phyloP scores from a whole-genome alignment of 2,888 invertebrate species.

The Atrina japonica region DNA sequence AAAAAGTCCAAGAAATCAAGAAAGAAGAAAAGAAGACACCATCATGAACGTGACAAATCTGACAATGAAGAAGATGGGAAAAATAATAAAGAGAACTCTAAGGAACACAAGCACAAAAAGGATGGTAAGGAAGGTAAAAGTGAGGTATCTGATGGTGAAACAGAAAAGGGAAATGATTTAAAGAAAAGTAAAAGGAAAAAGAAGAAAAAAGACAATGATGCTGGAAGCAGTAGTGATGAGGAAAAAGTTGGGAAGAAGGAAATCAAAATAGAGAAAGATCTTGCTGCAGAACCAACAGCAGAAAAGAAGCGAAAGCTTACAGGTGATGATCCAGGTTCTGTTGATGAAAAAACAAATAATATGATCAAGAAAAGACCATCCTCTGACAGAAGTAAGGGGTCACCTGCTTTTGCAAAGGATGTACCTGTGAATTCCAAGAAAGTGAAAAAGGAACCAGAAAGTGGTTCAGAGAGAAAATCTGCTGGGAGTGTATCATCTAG shows the following conservation, averaged over 20 bases:
- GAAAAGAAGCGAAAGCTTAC: constrained; percentile 33
- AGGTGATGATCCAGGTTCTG: constrained; percentile 6
- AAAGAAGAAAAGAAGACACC: constrained; percentile 53
- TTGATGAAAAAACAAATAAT: constrained; percentile 15
- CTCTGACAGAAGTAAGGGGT: constrained; percentile 24
- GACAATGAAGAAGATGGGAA: constrained; percentile 5
- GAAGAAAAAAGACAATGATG: constrained; percentile 4
- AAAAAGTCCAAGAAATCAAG: constrained; percentile 62
- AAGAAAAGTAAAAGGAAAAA: constrained; percentile 1
- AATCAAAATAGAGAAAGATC: constrained; percentile 8
- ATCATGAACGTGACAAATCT: constrained; percentile 41
- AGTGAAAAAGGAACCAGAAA: constrained; percentile 49
- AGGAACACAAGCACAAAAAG: constrained; percentile 9
- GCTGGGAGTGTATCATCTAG: constrained; percentile 45
- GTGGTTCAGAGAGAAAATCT: constrained; percentile 42
- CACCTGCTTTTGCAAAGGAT: constrained; percentile 24
- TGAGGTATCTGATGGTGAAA: constrained; percentile 19
- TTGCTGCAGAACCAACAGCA: neutral
- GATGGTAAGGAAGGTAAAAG: neutral
- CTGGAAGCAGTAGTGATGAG: constrained; percentile 16
- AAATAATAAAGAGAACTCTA: constrained; percentile 32
- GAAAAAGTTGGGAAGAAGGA: constrained; percentile 20
- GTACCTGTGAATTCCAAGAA: constrained; percentile 38
- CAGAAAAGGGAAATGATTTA: constrained; percentile 5
- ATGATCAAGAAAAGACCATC: neutral